phyloP scores from a whole-genome alignment of 2,113 vertebrate genomes.

The Seriola rivoliana region DNA sequence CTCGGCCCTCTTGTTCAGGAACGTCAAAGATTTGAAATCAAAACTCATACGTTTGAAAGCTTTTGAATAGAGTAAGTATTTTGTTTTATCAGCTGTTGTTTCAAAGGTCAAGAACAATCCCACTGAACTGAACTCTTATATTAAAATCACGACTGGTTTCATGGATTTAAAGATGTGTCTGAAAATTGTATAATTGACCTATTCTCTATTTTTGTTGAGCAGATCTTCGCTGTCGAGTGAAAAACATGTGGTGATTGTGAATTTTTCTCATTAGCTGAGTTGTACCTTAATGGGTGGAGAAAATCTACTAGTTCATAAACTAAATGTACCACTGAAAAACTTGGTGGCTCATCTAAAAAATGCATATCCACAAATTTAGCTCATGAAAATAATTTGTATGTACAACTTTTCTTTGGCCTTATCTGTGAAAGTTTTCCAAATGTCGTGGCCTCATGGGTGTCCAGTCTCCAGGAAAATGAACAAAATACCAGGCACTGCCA shows the following conservation, averaged over 20 bases:
- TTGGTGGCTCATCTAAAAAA: neutral
- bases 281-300: too few species aligned
- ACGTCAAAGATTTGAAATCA: neutral
- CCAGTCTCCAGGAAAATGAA: conserved; percentile 49
- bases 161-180: neutral
- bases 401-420: neutral
- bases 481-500: conserved; percentile 39
- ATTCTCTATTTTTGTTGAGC: neutral
- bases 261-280: too few species aligned
- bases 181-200: neutral
- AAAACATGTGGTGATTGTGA: too few species aligned
- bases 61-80: too few species aligned
- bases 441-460: conserved; percentile 35
- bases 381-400: neutral
- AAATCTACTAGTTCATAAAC: too few species aligned
- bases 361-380: neutral
- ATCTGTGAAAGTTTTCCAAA: conserved; percentile 33
- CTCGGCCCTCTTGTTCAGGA: too few species aligned
- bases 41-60: too few species aligned
- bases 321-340: neutral
- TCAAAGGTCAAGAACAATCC: too few species aligned
- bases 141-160: too few species aligned
- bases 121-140: too few species aligned
- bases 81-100: too few species aligned
- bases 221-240: too few species aligned